Evolutionary conservation across 1,140 invertebrate genomes (phyloP), one percentile per base, ranked within the genome.

Genomic region (Macrostomum lignano): DNA sequence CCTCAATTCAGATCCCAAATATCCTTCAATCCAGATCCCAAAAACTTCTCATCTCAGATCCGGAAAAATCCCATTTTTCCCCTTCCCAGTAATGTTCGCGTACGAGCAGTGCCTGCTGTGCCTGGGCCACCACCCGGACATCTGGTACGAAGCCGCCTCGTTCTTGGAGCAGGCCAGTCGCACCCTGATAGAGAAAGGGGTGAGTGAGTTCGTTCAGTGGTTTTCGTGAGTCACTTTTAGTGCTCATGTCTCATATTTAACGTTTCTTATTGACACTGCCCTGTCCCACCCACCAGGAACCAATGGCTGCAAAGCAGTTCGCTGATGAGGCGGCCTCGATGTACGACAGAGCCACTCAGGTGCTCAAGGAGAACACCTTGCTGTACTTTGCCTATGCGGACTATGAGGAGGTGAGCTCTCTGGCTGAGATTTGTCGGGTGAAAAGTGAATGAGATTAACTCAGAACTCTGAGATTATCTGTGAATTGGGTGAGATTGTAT

Each of bases 331-430:
- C 76, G 25, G 74, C 74, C 7, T 73, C 71, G 15, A 75, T 96
- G 44, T 82, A 86, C 48, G 86, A 96, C 51, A 61, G 84, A 30
- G 79, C 79, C 0, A 62, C 57, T 9, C 53, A 54, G 15, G 65
- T 84, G 2, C 65, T 96, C 25, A 75, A 73, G 24, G 74, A 74
- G 42, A 91, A 79, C 51, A 76, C 81, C 59, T 59, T 98, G 11
- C 54, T 96, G 3, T 84, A 93, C 51, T 96, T 96, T 61, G 81
- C 86, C 0, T 88, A 93, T 51, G 82, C 86, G 1, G 91, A 98
- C 60, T 96, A 93, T 49, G 86, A 96, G 61, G 88, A 96, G 62
- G 60, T 62, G 39, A 35, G 41, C 39, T 19, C 14, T 20, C n/a
- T n/a, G n/a, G n/a, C n/a, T n/a, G n/a, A n/a, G n/a, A n/a, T n/a